phyloP scores from a whole-genome alignment of 2,797 vertebrate species.

The Toxotes lorentzi region DNA sequence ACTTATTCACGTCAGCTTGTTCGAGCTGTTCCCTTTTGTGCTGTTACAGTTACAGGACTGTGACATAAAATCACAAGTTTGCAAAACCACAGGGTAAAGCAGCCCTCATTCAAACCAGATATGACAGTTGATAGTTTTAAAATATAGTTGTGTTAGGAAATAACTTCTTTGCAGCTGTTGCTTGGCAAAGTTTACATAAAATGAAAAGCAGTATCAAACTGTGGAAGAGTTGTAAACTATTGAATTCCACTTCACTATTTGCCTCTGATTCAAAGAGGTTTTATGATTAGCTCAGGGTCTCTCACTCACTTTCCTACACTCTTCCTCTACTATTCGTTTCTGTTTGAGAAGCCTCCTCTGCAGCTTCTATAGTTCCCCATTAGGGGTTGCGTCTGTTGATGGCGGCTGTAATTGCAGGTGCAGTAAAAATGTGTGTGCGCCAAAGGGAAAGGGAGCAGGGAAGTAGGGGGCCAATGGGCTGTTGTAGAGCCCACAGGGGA shows the following conservation, averaged over 20 bases:
- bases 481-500: conserved; percentile 64
- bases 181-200: conserved; percentile 43
- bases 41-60: conserved; percentile 64
- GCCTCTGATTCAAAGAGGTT: conserved; percentile 46
- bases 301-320: conserved; percentile 57
- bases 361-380: conserved; percentile 85
- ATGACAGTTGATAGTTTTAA: conserved; percentile 28
- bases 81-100: conserved; percentile 46
- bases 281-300: conserved; percentile 54
- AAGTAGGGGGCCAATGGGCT: conserved; percentile 66
- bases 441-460: conserved; percentile 75
- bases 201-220: conserved; percentile 21
- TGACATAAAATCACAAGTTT: conserved; percentile 62
- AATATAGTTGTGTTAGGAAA: conserved; percentile 50
- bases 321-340: conserved; percentile 20
- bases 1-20: conserved; percentile 70
- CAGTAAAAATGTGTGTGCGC: conserved; percentile 86
- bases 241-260: conserved; percentile 43
- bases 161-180: conserved; percentile 40
- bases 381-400: conserved; percentile 89
- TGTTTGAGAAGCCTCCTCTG: conserved; percentile 71
- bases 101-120: conserved; percentile 26
- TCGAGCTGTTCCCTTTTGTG: conserved; percentile 72
- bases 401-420: conserved; percentile 87
- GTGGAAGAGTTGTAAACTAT: conserved; percentile 43